Evolutionary conservation across 2,797 vertebrate species (phyloP), one percentile per base, ranked within the genome.

Genomic region (Perodicticus potto): DNA sequence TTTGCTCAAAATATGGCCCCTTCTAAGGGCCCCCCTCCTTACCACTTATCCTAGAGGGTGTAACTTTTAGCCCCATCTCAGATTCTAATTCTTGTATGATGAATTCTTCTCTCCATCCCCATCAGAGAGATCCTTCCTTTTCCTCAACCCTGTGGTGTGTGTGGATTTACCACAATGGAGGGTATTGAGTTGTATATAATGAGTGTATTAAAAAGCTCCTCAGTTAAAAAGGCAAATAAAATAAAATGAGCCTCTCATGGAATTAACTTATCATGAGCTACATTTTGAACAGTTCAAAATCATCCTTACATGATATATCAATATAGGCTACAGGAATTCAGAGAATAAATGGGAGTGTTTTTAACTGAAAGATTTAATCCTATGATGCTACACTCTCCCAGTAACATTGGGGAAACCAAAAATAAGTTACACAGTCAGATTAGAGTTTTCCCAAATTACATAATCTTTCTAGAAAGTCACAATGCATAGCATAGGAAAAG

Each of bases 271-370:
- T 37, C 5, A 25, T 16, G 45, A 92, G 89, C 37, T 1, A 16
- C 23, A 67, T 22, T 69, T 49, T 27, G 84, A 86, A 23, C 13
- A 70, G 81, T 53, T 93, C 23, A 72, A 81, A 95, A 61, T 5
- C 43, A 89, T 77, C 17, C 49, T 77, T 76, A 67, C 20, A 7
- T 43, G 17, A 78, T 34, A 55, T 45, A 81, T 53, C 13, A 59
- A 25, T 5, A 63, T 65, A 72, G 17, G 10, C 9, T 11, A 12
- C 2, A 45, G 45, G 27, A 23, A n/a, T 45, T 23, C 29, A 73
- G 23, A 67, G 45, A 67, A 91, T 59, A 9, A 70, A 34, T 0
- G 37, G 3, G 25, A 57, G 12, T 20, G 78, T 4, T 53, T 53
- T 40, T 59, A 61, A 65, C 23, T 27, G 32, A 77, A 84, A 77